phyloP scores from a whole-genome alignment of 53 echinoderm and acorn worm species.

The Holothuria leucospilota region DNA sequence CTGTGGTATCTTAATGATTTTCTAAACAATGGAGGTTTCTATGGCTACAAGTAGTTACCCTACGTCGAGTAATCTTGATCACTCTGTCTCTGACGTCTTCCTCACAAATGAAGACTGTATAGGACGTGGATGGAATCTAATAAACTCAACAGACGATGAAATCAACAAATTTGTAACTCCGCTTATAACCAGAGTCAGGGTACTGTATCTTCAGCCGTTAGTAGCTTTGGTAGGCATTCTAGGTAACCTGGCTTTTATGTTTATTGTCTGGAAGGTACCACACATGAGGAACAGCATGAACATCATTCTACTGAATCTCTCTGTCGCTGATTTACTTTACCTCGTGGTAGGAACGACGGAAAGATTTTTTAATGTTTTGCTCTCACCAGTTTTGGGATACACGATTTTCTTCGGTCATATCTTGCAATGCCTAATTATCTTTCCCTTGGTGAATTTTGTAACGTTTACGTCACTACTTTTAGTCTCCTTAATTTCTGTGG shows the following conservation, averaged over 20 bases:
- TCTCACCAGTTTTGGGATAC: not conserved
- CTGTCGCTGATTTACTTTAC: not conserved
- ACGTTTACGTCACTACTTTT: constrained; percentile 6
- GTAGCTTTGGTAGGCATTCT: constrained; percentile 3
- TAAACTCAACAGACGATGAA: not conserved
- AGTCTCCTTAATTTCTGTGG: not conserved
- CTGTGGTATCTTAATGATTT: too few species aligned
- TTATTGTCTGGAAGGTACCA: constrained; percentile 6
- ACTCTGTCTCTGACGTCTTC: too few species aligned
- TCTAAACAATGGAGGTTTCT: too few species aligned
- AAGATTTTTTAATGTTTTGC: not conserved
- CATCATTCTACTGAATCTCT: not conserved
- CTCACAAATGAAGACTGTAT: not conserved
- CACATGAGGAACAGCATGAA: constrained; percentile 18
- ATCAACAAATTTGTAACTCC: not conserved
- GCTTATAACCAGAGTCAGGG: not conserved
- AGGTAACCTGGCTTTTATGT: constrained; percentile 3
- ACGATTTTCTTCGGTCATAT: constrained; percentile 5
- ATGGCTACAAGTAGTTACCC: too few species aligned
- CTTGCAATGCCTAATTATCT: not conserved
- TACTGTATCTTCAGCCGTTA: not conserved
- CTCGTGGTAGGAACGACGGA: not conserved
- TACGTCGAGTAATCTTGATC: too few species aligned
- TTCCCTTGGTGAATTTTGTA: not conserved
- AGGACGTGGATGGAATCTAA: not conserved